phyloP scores from a whole-genome alignment of 2,797 vertebrate species.

The Ceyx erithaca region DNA sequence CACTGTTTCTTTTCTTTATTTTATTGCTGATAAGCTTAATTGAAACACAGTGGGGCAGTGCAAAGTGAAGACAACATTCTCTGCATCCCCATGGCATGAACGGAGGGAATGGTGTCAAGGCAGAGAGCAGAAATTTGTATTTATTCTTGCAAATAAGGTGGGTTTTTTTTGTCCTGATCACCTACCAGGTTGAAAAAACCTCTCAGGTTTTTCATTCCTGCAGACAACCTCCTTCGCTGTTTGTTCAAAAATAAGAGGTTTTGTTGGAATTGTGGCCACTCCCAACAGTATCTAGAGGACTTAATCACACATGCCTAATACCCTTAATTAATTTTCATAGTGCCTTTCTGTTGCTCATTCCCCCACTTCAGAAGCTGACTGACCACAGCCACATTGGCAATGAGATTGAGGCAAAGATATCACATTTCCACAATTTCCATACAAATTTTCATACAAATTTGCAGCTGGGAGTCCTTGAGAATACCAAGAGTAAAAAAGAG shows the following conservation, averaged over 20 bases:
- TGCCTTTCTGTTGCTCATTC: neutral
- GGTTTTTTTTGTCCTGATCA: neutral
- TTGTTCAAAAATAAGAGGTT: neutral
- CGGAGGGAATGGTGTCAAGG: neutral
- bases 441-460: neutral
- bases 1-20: neutral
- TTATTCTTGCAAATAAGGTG: neutral
- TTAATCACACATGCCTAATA: neutral
- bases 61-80: neutral
- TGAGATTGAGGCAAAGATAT: neutral
- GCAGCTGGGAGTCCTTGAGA: neutral
- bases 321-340: neutral
- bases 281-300: neutral
- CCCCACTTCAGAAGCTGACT: neutral
- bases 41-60: neutral
- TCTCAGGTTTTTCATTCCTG: neutral
- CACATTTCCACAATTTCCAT: neutral
- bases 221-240: neutral
- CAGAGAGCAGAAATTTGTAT: neutral
- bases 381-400: neutral
- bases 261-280: neutral
- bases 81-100: neutral
- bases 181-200: neutral
- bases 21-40: neutral
- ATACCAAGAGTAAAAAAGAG: too few relatives aligned